These are phyloP conservation scores for Spilogale gracilis DNA, from an alignment of 2,113 vertebrate genomes.

Conservation along the genomic window DNA sequence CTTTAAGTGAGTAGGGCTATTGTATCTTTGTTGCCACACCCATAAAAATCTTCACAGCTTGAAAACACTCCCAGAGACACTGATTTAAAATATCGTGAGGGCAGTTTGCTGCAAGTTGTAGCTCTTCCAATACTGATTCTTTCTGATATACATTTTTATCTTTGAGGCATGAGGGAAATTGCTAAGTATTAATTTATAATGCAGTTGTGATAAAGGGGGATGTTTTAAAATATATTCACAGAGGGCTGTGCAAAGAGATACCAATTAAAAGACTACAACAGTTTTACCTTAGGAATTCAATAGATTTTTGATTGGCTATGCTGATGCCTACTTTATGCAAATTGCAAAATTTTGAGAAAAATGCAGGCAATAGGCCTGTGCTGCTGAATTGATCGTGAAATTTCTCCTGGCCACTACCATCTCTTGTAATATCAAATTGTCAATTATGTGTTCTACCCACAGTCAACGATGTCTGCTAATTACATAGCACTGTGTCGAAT, in stretches of 20 bases:
- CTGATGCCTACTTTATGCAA: background rate
- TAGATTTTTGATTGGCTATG: background rate
- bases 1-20: background rate
- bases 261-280: background rate
- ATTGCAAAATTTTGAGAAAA: conserved; percentile 5
- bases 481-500: conserved; percentile 74
- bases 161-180: background rate
- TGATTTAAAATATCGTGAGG: background rate
- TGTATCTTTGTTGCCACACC: background rate
- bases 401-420: conserved; percentile 41
- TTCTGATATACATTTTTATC: background rate
- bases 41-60: background rate
- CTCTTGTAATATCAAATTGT: conserved; percentile 76
- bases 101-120: background rate
- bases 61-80: background rate
- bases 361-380: background rate
- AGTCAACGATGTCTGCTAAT: conserved; percentile 76
- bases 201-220: background rate
- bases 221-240: background rate
- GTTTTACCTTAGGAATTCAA: conserved; percentile 46
- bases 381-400: conserved; percentile 74
- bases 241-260: conserved; percentile 5
- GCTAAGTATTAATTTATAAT: background rate
- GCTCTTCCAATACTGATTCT: background rate
- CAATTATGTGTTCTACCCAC: conserved; percentile 65